Conservation (phyloP, 2,113 vertebrate species). For the Ceuthmochares aereus region DNA sequence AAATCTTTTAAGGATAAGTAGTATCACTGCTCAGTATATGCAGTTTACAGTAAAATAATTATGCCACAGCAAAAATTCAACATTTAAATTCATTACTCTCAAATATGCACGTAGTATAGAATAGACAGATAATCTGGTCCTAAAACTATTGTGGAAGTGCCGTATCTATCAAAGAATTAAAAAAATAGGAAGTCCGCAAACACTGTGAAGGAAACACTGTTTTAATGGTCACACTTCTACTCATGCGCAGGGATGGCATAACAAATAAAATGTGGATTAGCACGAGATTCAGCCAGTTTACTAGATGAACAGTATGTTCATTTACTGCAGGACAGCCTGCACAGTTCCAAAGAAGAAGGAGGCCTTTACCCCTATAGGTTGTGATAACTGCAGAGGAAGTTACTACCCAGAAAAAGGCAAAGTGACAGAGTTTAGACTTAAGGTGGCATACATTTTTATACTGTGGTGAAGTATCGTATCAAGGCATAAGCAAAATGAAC, state of each 20-base stretch:
- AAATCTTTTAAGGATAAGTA: neutral
- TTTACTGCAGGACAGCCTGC: neutral
- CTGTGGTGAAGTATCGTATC: neutral
- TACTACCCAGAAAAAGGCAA: neutral
- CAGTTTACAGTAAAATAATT: neutral
- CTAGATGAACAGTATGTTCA: neutral
- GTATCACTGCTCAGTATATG: neutral
- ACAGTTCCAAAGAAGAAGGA: neutral
- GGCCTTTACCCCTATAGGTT: neutral
- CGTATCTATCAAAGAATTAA: neutral
- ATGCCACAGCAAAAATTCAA: conserved; percentile 36
- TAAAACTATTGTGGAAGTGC: conserved; percentile 33
- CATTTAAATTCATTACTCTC: neutral
- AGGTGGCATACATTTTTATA: neutral
- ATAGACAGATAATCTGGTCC: conserved; percentile 44
- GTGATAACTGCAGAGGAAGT: neutral
- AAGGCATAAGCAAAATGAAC: conserved; percentile 8
- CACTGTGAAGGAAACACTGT: neutral
- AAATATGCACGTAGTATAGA: conserved; percentile 17
- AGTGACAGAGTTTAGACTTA: neutral
- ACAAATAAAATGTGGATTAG: conserved; percentile 18
- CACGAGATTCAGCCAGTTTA: neutral
- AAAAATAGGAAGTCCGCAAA: neutral
- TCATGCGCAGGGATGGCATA: neutral
- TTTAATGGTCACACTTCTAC: conserved; percentile 1